Base-by-base conservation (phyloP, 2,888 invertebrate species). In the Saturnia japonica region DNA sequence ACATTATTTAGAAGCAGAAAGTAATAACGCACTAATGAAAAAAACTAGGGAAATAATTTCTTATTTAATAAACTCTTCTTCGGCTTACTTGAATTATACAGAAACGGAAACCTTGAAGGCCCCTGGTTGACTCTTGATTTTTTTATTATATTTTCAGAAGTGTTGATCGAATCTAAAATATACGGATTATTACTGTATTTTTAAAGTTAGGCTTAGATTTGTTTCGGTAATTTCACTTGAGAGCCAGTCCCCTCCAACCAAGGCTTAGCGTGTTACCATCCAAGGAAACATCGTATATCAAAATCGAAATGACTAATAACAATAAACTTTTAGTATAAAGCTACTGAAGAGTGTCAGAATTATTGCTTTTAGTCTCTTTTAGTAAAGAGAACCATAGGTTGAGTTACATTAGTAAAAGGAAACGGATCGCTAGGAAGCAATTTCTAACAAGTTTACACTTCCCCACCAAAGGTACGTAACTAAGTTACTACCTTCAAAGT, bases 21-120 rank as follows among this genome's bases (percentile, higher is more conserved):
- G 4, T 16, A 34, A 6, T 34, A 47, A 47, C 4, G 14, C 12
- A 47, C 1, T 12, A 6, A 47, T 16, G 14, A 16, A 3, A 16
- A 47, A 7, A 4, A 19, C 16, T 19, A 19, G 12, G 14, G 22
- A 11, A 57, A 16, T 25, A 28, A 14, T 60, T 25, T 28, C 6
- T 60, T 14, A 28, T 60, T 14, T 60, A 60, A 1, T 25, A 6
- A 28, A 14, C 25, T 9, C 11, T 68, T 51, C 11, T 40, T 14
- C 40, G 42, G 47, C 77, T 80, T 74, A 83, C 82, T 78, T 71
- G 78, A 70, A 72, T 75, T 75, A 12, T 72, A 40, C 40, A 75
- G 67, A 28, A 85, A 84, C 0, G 83, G 79, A 64, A 84, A 86
- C 78, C 84, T 82, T 0, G 88, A 87, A 0, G 88, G 86, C 0